Base-by-base conservation (phyloP, 2,888 invertebrate genomes). In the Allophyes oxyacanthae region DNA sequence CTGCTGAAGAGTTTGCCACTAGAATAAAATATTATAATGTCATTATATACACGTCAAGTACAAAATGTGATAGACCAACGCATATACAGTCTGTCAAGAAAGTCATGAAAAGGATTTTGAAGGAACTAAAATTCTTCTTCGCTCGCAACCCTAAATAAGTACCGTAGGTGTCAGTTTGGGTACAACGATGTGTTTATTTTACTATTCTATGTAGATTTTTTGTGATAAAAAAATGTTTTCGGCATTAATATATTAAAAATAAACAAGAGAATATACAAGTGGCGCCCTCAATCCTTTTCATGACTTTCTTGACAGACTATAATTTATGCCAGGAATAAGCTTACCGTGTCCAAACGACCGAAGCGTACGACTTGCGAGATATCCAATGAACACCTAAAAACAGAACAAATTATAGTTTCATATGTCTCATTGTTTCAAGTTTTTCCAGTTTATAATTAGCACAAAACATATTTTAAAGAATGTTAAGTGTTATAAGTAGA, bases 1-100 rank as follows among this genome's bases (percentile, higher is more conserved):
- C 89, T 98, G 97, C 88, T 99, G 99, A 73, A 99, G 94, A 0
- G 98, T 97, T 71, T 98, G 95, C 99, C 99, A 99, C 98, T 99
- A 88, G 40, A 84, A 80, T 34, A 57, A 44, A 84, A 80, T 34
- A 57, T 43, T 50, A 6, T 5, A 53, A 44, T 13, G 7, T 1
- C 11, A 5, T 43, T 32, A 32, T 6, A n/a, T 44, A 26, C 1
- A 7, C n/a, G n/a, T n/a, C n/a, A 8, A 9, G 45, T 5, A 34
- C 9, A 36, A 13, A 5, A 7, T 10, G 28, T 26, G 7, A 8
- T 36, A 37, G 4, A 30, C 11, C 13, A 14, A 28, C n/a, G 8
- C 0, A 14, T 8, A 33, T 13, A 13, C 6, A 11, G 20, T 25
- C 2, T n/a, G n/a, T n/a, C n/a, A n/a, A n/a, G n/a, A n/a, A n/a